Evolutionary conservation across 2,888 invertebrate genomes (phyloP), one percentile per base, ranked within the genome.

Genomic region (Hecatera dysodea): DNA sequence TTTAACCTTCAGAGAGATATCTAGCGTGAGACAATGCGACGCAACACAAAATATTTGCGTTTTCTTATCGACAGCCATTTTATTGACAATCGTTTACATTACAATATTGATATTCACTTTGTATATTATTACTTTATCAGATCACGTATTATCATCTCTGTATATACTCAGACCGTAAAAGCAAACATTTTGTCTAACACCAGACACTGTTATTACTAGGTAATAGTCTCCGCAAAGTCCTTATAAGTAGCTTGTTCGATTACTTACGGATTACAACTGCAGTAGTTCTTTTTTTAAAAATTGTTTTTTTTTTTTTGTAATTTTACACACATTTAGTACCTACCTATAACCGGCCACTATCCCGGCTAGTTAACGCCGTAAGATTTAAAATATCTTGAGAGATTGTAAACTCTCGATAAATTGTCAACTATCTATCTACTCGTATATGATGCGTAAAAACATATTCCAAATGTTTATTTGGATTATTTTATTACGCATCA

Each of bases 101-200:
- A 75, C 65, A 65, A 53, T 70, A 82, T 57, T 64, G 63, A 68
- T 46, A 55, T 70, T 62, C 39, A 33, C 29, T 61, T 36, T 48
- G 50, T 60, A 72, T 80, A 77, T n/a, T 64, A 72, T 67, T 64
- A 70, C 27, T 48, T 73, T 82, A 78, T 81, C 74, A 67, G 69
- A 74, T 67, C 67, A 70, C 52, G 57, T 72, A 60, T 63, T 65
- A 57, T 65, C 53, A 64, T 68, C 68, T 80, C 64, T 73, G 72
- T 72, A 62, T 72, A 75, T 67, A 80, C 63, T 66, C 33, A 67
- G 75, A 75, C 66, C 81, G 71, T 82, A 82, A 79, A 82, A 74
- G 82, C 78, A 77, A 86, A 87, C 80, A 81, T 82, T 81, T 83
- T 80, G 81, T 76, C 75, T 71, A 69, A 72, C 72, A 80, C 33